Evolutionary conservation across 1,140 invertebrate species (phyloP), one percentile per base, ranked within the genome.

Genomic region (Bombus pascuorum): DNA sequence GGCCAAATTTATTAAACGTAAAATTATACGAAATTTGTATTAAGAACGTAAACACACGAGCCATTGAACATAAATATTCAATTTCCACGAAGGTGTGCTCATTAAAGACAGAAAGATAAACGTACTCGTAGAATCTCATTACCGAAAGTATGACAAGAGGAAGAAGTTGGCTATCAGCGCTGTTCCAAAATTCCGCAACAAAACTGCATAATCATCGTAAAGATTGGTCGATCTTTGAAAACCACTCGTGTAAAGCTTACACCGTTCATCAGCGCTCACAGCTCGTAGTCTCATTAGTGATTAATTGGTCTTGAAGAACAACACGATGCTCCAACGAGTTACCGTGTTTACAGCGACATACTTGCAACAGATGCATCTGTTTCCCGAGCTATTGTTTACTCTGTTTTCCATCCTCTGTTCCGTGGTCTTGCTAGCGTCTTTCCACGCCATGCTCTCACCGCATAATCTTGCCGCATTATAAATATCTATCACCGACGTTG

Each of bases 401-500:
- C 47, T 22, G 47, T 53, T 53, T 53, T 47, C 32, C 32, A 15
- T 28, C 28, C 34, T 12, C 1, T 22, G 34, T n/a, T 25, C 25
- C 42, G 10, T 39, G 12, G 57, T 44, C 32, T 74, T 74, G 39
- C 3, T 3, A 34, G 25, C 42, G 42, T 76, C 32, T n/a, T 57
- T n/a, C 81, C 59, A 13, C 34, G 42, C 22, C 65, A 6, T 42
- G 62, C 39, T 28, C 25, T 25, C 37, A 32, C n/a, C 53, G 42
- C 72, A 66, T 76, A 75, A 75, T 62, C 59, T 47, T 83, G 72
- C 32, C 59, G 72, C 81, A 37, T 83, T 76, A 83, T 76, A 76
- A 75, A 76, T 83, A 65, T 76, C 62, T 42, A 25, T 73, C 37
- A 28, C 13, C 44, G 34, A 15, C 73, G 15, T 25, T 68, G 25